These are phyloP conservation scores for Phymanthus crucifer DNA, from an alignment of 92 coral and sea anemone genomes.

Conservation along the genomic window DNA sequence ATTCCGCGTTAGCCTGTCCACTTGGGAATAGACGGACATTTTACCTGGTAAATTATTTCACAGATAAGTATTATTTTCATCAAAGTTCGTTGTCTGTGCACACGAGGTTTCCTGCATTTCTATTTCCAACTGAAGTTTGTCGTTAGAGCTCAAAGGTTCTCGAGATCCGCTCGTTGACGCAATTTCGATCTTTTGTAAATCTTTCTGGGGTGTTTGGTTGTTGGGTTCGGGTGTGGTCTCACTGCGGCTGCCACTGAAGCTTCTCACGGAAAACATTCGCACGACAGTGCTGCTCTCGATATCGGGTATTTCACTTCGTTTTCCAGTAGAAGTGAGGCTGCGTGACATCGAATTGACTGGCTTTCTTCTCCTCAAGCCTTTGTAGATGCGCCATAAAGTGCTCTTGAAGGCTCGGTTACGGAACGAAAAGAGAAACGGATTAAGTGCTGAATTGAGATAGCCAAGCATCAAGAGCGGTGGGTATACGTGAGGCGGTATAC, in stretches of 20 bases:
- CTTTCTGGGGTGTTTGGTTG: neutral
- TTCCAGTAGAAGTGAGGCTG: conserved; percentile 5
- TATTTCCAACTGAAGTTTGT: conserved; percentile 12
- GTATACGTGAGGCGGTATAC: conserved; percentile 29
- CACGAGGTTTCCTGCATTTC: neutral
- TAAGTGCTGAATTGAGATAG: conserved; percentile 78
- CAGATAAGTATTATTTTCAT: conserved; percentile 10
- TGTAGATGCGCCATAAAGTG: conserved; percentile 39
- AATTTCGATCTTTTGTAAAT: neutral
- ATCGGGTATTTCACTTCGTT: conserved; percentile 28
- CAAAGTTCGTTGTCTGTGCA: neutral
- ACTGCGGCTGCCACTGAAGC: conserved; percentile 20
- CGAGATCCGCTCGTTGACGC: conserved; percentile 18
- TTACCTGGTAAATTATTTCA: neutral
- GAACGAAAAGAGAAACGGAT: conserved; percentile 80
- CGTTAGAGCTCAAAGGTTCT: conserved; percentile 27
- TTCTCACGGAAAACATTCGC: conserved; percentile 21
- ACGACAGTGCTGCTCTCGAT: conserved; percentile 30
- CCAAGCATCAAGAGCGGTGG: conserved; percentile 66
- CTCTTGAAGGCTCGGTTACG: conserved; percentile 64
- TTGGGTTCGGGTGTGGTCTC: conserved; percentile 20
- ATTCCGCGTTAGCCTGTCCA: too few relatives aligned
- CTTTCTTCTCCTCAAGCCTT: conserved; percentile 12
- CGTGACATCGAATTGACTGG: neutral
- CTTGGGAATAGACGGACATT: neutral